A percentile compares a stretch with the other conserved stretches of the same genome.
These are phyloP conservation scores for Eutrigla gurnardus DNA, from an alignment of 2,797 vertebrate genomes.

Conservation along the genomic window DNA sequence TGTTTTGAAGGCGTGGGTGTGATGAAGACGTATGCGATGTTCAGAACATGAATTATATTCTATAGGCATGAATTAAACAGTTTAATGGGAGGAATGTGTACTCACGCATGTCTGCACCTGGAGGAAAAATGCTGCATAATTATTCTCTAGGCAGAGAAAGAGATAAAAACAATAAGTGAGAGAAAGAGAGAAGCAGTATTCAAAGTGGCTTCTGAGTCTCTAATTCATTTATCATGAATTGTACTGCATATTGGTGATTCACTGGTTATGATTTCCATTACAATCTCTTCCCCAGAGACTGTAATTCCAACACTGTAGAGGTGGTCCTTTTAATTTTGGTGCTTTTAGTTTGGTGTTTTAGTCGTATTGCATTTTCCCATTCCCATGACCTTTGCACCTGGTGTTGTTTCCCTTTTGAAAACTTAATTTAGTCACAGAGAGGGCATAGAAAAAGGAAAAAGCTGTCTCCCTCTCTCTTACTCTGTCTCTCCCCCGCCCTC, in stretches of 20 bases:
- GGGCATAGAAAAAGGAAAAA: constrained; percentile 29
- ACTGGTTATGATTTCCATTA: no score
- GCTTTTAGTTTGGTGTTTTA: constrained; percentile 45
- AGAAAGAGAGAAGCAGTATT: constrained; percentile 7
- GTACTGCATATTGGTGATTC: not conserved
- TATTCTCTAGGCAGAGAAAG: constrained; percentile 5
- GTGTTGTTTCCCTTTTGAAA: constrained; percentile 33
- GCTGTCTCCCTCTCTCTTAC: not conserved
- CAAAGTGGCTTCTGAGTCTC: not conserved
- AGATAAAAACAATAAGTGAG: not conserved
- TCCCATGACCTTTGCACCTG: constrained; percentile 4
- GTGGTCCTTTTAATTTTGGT: constrained; percentile 22
- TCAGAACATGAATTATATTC: constrained; percentile 61
- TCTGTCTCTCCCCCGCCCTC: not conserved
- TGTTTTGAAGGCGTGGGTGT: constrained; percentile 48
- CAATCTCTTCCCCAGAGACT: not conserved
- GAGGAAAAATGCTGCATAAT: constrained; percentile 26
- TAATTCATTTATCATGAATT: constrained; percentile 22
- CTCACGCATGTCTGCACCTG: constrained; percentile 29
- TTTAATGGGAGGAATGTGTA: constrained; percentile 36
- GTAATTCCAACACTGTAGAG: constrained; percentile 1
- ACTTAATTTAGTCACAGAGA: constrained; percentile 43
- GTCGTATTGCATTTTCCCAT: constrained; percentile 10
- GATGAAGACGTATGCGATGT: constrained; percentile 68
- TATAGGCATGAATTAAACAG: constrained; percentile 65